A percentile compares a stretch with the other conserved stretches of the same genome.
phyloP scores from a whole-genome alignment of 2,797 vertebrate genomes.

The Apogon talboti region DNA sequence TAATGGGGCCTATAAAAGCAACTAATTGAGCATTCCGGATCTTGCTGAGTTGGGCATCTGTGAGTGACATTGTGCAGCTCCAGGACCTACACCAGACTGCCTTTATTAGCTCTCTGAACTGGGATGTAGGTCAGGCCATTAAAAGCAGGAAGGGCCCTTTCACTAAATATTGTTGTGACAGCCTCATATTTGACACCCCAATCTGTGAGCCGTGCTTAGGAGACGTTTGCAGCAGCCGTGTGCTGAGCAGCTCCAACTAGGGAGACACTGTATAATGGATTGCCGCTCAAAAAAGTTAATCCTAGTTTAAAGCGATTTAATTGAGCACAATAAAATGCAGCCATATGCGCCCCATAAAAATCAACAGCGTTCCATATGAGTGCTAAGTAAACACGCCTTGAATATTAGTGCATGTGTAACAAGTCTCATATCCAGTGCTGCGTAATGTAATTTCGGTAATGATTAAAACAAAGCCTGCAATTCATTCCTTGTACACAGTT shows the following conservation, averaged over 20 bases:
- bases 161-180: conserved; percentile 80
- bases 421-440: conserved; percentile 55
- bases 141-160: conserved; percentile 89
- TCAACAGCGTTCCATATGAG: conserved; percentile 74
- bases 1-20: conserved; percentile 90
- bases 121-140: conserved; percentile 96
- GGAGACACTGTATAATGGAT: conserved; percentile 55
- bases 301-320: conserved; percentile 78
- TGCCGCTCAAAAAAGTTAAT: conserved; percentile 71
- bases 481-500: conserved; percentile 16
- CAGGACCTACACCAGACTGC: conserved; percentile 93
- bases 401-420: conserved; percentile 61
- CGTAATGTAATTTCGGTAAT: conserved; percentile 51
- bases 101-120: conserved; percentile 96
- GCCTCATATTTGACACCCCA: conserved; percentile 72
- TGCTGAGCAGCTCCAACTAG: conserved; percentile 37
- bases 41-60: conserved; percentile 95
- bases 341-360: conserved; percentile 79
- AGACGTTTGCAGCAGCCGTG: conserved; percentile 49
- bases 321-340: conserved; percentile 76
- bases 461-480: conserved; percentile 53
- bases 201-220: conserved; percentile 52
- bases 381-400: conserved; percentile 70
- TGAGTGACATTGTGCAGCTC: conserved; percentile 97
- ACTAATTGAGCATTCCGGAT: conserved; percentile 97